These are phyloP conservation scores for Phengaris arion DNA, from an alignment of 2,888 invertebrate species.

Conservation along the genomic window DNA sequence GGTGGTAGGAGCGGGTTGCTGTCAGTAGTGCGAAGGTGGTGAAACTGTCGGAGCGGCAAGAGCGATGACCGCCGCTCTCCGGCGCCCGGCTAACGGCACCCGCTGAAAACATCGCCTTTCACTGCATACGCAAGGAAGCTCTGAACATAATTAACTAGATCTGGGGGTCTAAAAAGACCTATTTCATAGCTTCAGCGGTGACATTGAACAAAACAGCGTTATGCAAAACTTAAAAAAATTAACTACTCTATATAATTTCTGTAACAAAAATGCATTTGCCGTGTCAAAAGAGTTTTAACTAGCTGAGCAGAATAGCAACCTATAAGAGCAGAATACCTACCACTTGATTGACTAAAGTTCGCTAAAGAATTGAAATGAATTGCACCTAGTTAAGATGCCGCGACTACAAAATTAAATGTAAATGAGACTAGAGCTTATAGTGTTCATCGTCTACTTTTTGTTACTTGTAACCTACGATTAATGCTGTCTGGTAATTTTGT, in stretches of 20 bases:
- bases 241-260: not conserved
- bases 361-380: too few species aligned
- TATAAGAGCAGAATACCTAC: too few species aligned
- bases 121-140: constrained; percentile 47
- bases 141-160: constrained; percentile 34
- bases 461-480: not conserved
- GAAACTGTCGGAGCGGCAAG: constrained; percentile 65
- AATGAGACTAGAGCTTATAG: not conserved
- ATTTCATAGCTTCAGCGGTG: not conserved
- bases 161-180: not conserved
- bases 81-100: constrained; percentile 58
- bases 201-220: constrained; percentile 1
- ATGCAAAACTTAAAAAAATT: not conserved
- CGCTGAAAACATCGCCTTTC: constrained; percentile 52
- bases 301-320: too few species aligned
- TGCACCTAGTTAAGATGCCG: too few species aligned
- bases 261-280: too few species aligned
- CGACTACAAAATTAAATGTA: too few species aligned
- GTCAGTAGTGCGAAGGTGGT: constrained; percentile 49
- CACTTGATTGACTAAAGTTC: too few species aligned
- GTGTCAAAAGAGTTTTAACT: too few species aligned
- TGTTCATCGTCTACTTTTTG: not conserved
- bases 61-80: constrained; percentile 60
- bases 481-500: constrained; percentile 5
- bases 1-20: constrained; percentile 33